phyloP scores from a whole-genome alignment of 2,888 invertebrate species.

The Blera fallax region DNA sequence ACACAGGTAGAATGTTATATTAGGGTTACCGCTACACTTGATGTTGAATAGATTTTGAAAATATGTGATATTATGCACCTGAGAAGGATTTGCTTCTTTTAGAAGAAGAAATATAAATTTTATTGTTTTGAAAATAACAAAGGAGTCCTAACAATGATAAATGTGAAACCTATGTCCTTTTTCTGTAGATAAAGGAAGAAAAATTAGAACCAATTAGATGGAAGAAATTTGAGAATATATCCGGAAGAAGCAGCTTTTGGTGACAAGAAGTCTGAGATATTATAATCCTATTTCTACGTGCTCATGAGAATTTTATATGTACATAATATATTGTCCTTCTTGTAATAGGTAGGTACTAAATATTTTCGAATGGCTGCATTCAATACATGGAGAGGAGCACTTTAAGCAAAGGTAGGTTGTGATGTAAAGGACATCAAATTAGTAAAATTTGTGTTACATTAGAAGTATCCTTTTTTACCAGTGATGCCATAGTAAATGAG shows the following conservation, averaged over 20 bases:
- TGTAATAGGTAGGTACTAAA: not conserved
- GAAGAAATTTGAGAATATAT: not conserved
- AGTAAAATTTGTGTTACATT: too few species aligned
- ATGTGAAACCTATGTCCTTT: not conserved
- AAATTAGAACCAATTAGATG: constrained; percentile 1
- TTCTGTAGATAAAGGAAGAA: not conserved
- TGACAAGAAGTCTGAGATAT: not conserved
- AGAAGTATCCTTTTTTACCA: too few species aligned
- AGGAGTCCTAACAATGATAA: constrained; percentile 13
- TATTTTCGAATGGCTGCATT: too few species aligned
- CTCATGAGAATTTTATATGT: not conserved
- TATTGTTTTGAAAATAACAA: not conserved
- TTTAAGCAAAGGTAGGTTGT: too few species aligned
- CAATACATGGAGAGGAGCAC: too few species aligned
- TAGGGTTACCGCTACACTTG: constrained; percentile 30
- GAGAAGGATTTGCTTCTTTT: constrained; percentile 4
- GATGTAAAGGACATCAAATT: too few species aligned
- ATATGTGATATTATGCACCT: not conserved
- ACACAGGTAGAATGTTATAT: constrained; percentile 12
- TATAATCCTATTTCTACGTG: not conserved
- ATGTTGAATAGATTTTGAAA: not conserved
- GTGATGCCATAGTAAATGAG: too few species aligned
- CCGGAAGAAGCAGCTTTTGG: not conserved
- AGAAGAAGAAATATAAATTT: too few species aligned
- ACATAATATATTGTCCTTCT: not conserved